phyloP scores from a whole-genome alignment of 2,888 invertebrate genomes.

The Himalopsyche kuldschensis region DNA sequence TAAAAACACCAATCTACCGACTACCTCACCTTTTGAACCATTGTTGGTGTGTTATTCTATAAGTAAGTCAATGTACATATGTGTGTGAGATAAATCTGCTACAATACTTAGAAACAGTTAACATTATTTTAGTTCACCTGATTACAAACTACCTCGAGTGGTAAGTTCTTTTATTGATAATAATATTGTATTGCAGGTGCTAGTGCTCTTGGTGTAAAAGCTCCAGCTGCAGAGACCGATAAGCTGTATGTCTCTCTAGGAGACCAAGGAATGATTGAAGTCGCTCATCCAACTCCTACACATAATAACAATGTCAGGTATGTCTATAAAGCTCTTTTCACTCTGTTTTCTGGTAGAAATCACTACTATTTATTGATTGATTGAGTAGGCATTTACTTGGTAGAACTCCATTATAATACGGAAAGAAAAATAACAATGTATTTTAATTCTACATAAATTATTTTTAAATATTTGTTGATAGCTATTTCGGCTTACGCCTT shows the following conservation, averaged over 20 bases:
- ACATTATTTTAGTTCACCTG: not conserved
- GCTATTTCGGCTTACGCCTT: too few species aligned
- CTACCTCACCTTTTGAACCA: too few species aligned
- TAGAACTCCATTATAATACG: too few species aligned
- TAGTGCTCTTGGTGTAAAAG: conserved; percentile 40
- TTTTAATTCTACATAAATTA: too few species aligned
- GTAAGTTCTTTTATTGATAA: not conserved
- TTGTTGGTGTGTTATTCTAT: too few species aligned
- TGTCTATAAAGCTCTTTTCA: not conserved
- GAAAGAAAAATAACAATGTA: too few species aligned
- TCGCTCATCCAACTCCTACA: conserved; percentile 78
- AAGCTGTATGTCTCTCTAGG: conserved; percentile 90
- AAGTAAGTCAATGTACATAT: too few species aligned
- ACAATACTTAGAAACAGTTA: not conserved
- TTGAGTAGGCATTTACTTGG: too few species aligned
- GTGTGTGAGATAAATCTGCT: too few species aligned
- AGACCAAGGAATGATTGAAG: conserved; percentile 87
- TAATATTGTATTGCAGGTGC: conserved; percentile 15
- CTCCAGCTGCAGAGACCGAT: conserved; percentile 79
- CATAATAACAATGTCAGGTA: conserved; percentile 55
- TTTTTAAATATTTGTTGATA: too few species aligned
- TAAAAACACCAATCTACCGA: too few species aligned
- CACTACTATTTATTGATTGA: too few species aligned
- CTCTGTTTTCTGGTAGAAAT: not conserved
- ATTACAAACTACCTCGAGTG: not conserved